phyloP scores from a whole-genome alignment of 2,113 vertebrate genomes.

The Limnothrissa miodon region DNA sequence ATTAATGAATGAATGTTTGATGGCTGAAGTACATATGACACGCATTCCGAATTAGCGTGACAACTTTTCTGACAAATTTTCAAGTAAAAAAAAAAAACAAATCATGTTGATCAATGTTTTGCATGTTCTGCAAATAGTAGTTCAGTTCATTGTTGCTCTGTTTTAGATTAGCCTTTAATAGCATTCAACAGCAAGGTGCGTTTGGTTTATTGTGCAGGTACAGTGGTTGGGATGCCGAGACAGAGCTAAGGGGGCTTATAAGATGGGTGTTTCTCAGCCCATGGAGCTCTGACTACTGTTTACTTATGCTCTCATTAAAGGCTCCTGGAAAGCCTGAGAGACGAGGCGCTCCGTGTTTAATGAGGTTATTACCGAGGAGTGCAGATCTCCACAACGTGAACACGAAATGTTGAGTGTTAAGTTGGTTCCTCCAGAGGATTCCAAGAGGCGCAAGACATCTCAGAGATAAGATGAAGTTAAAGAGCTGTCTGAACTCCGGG shows the following conservation, averaged over 20 bases:
- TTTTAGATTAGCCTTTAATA: not conserved
- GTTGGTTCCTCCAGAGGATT: not conserved
- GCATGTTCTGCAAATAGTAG: too few relatives aligned
- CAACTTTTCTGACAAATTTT: not conserved
- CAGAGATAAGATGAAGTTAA: not conserved
- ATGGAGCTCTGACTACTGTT: constrained; percentile 12
- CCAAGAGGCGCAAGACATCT: not conserved
- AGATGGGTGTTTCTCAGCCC: not conserved
- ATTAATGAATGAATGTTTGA: not conserved
- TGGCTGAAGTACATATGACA: too few relatives aligned
- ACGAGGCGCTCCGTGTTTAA: not conserved
- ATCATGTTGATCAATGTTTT: too few relatives aligned
- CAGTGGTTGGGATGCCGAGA: not conserved
- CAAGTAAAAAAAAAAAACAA: not conserved
- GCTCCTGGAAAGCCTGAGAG: constrained; percentile 11
- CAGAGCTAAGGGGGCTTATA: not conserved
- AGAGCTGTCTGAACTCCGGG: constrained; percentile 7
- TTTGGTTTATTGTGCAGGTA: not conserved
- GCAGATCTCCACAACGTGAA: not conserved
- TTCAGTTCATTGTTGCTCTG: not conserved
- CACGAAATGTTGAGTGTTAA: not conserved
- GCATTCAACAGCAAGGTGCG: not conserved
- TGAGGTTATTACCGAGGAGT: constrained; percentile 5
- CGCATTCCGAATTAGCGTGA: too few relatives aligned
- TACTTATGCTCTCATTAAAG: not conserved